phyloP scores from a whole-genome alignment of 2,797 vertebrate species.

The Lates japonicus region DNA sequence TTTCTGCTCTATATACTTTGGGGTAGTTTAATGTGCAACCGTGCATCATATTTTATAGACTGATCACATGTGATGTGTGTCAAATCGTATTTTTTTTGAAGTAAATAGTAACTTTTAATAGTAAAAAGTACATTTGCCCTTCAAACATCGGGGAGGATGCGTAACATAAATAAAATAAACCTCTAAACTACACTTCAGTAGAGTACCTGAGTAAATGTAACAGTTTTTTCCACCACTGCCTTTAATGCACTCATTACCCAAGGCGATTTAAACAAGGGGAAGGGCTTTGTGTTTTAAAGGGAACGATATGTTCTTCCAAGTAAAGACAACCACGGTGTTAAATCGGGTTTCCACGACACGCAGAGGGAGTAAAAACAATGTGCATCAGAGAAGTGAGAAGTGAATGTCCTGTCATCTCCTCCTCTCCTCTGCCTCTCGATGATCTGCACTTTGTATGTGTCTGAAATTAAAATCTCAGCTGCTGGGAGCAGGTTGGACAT shows the following conservation, averaged over 20 bases:
- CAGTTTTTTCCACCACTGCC: background rate
- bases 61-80: too few species aligned
- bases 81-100: too few species aligned
- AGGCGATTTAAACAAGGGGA: background rate
- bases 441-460: background rate
- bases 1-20: too few species aligned
- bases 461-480: conserved; percentile 3
- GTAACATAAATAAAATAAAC: too few species aligned
- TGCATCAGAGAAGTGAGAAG: background rate
- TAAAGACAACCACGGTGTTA: background rate
- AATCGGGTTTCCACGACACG: background rate
- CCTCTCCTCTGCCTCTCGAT: too few species aligned
- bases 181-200: too few species aligned
- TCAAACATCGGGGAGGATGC: too few species aligned
- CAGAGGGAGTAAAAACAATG: background rate
- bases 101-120: too few species aligned
- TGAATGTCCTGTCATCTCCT: too few species aligned
- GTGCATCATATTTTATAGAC: background rate
- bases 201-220: background rate
- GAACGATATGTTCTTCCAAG: conserved; percentile 5
- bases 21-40: background rate
- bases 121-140: too few species aligned
- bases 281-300: conserved; percentile 43
- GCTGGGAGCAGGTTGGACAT: conserved; percentile 42
- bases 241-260: conserved; percentile 7